Evolutionary conservation across 2,113 vertebrate species (phyloP).

Genomic region (Dipodomys merriami): DNA sequence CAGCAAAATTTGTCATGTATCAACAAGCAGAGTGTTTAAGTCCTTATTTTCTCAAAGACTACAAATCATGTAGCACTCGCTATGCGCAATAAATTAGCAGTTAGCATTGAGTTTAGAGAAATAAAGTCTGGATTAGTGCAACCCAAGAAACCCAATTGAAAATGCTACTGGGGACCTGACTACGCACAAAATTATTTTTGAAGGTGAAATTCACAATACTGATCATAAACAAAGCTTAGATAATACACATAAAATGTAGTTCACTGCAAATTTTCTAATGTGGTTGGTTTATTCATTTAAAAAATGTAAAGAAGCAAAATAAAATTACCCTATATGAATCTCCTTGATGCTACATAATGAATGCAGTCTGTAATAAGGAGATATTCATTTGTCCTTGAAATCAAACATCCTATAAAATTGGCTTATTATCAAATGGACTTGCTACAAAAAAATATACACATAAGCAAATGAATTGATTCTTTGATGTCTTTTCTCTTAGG

Average conservation of each 20-base stretch:
- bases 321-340: background rate
- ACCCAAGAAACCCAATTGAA: slow-evolving; percentile 19
- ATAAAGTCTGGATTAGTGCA: slow-evolving; percentile 20
- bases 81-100: background rate
- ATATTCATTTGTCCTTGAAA: background rate
- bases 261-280: background rate
- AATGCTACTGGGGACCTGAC: background rate
- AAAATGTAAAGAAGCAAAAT: slow-evolving; percentile 30
- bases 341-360: background rate
- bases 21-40: background rate
- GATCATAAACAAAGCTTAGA: slow-evolving; percentile 14
- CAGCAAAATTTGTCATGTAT: background rate
- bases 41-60: slow-evolving; percentile 52
- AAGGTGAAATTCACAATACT: slow-evolving; percentile 29
- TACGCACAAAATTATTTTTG: background rate
- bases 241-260: background rate
- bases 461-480: background rate
- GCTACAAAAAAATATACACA: background rate
- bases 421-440: background rate
- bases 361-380: background rate
- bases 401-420: slow-evolving; percentile 24
- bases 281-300: slow-evolving; percentile 3
- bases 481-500: background rate
- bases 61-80: slow-evolving; percentile 1
- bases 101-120: slow-evolving; percentile 45